Conservation (phyloP, 2,888 invertebrate species). For the Cryptus armator region DNA sequence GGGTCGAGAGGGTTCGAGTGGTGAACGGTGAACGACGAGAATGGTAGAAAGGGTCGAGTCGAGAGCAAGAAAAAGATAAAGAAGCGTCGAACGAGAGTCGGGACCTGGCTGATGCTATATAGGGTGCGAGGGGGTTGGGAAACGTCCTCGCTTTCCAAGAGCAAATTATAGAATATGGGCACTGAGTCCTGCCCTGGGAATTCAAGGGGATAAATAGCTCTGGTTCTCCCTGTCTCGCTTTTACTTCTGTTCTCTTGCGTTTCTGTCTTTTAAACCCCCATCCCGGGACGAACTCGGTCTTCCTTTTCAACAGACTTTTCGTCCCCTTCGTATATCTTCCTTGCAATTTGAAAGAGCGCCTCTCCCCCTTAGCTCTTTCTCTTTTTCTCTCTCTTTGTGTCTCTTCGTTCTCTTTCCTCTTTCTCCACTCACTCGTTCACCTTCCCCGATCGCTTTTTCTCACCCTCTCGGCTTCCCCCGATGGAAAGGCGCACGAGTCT, state of each 20-base stretch:
- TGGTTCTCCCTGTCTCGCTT: constrained; percentile 40
- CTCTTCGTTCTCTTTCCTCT: constrained; percentile 55
- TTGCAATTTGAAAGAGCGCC: constrained; percentile 62
- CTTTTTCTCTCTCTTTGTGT: constrained; percentile 19
- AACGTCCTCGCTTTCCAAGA: constrained; percentile 68
- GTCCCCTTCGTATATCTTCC: constrained; percentile 27
- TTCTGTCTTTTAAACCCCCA: constrained; percentile 35
- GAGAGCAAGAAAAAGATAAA: constrained; percentile 22
- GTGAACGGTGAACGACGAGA: constrained; percentile 57
- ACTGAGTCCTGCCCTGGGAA: constrained; percentile 71
- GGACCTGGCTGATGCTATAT: too few species aligned
- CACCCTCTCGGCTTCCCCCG: constrained; percentile 56
- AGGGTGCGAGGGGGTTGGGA: constrained; percentile 54
- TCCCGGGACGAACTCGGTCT: constrained; percentile 56
- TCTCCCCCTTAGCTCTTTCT: constrained; percentile 48
- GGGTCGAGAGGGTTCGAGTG: constrained; percentile 51
- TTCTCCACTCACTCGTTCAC: constrained; percentile 11
- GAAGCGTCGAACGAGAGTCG: constrained; percentile 31
- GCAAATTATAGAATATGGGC: constrained; percentile 79
- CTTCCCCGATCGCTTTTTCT: constrained; percentile 32
- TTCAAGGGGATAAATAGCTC: constrained; percentile 77
- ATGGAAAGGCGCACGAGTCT: constrained; percentile 50
- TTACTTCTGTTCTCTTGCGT: constrained; percentile 45
- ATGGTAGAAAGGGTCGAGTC: constrained; percentile 33
- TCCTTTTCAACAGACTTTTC: constrained; percentile 62